Conservation (phyloP, 2,888 invertebrate genomes). For the Sicus ferrugineus region DNA sequence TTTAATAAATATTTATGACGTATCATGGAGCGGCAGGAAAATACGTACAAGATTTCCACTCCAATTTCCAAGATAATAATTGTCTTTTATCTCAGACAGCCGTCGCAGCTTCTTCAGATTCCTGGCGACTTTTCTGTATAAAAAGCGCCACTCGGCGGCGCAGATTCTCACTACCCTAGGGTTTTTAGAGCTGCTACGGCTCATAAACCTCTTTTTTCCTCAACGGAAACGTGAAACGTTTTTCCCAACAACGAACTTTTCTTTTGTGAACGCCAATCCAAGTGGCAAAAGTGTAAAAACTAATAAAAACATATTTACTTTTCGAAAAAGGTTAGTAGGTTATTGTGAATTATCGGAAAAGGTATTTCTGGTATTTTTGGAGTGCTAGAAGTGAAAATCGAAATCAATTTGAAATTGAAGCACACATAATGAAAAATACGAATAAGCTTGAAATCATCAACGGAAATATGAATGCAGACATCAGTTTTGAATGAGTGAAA, state of each 20-base stretch:
- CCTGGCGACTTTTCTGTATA: slow-evolving; percentile 6
- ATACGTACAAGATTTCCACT: slow-evolving; percentile 27
- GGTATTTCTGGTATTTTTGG: too few species aligned
- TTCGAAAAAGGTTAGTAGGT: slow-evolving; percentile 20
- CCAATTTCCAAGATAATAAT: slow-evolving; percentile 15
- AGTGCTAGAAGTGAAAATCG: too few species aligned
- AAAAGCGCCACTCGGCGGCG: background rate
- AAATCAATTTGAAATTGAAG: too few species aligned
- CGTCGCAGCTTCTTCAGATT: slow-evolving; percentile 3
- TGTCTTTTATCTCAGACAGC: background rate
- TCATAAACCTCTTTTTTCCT: slow-evolving; percentile 36
- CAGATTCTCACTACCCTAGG: slow-evolving; percentile 38
- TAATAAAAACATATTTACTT: background rate
- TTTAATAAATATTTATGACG: background rate
- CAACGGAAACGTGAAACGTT: background rate
- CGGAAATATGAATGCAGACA: too few species aligned
- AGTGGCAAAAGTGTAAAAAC: background rate
- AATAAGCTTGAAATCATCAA: too few species aligned
- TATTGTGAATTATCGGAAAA: too few species aligned
- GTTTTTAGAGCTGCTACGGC: slow-evolving; percentile 44
- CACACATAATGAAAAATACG: too few species aligned
- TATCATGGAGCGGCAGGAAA: slow-evolving; percentile 3
- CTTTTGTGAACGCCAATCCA: background rate
- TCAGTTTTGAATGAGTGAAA: too few species aligned
- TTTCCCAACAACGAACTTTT: background rate